A percentile compares a stretch with the other conserved stretches of the same genome.
Conservation (phyloP, 2,888 invertebrate species). For the Lagria hirta region DNA sequence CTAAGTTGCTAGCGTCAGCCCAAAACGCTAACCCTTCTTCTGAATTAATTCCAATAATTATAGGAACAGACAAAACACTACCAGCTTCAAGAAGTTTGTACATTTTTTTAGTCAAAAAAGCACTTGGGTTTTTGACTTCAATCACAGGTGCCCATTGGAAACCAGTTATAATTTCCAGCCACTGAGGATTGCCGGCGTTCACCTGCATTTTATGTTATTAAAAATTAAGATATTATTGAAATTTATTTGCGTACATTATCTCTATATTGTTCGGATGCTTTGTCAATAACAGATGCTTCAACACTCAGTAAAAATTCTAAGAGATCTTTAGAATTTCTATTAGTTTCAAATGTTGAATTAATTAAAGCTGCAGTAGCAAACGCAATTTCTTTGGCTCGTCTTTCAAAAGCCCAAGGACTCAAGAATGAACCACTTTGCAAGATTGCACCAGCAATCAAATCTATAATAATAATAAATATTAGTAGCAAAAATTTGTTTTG, state of each 20-base stretch:
- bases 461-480: constrained; percentile 10
- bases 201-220: neutral
- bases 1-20: too few species aligned
- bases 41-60: constrained; percentile 34
- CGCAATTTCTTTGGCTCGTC: constrained; percentile 16
- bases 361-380: constrained; percentile 22
- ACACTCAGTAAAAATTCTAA: constrained; percentile 19
- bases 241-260: too few species aligned
- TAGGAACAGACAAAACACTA: constrained; percentile 33
- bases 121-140: constrained; percentile 15
- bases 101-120: constrained; percentile 34
- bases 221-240: neutral
- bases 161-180: neutral
- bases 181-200: neutral
- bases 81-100: constrained; percentile 29
- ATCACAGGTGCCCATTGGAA: constrained; percentile 7
- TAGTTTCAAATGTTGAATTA: constrained; percentile 14
- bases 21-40: constrained; percentile 28
- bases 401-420: constrained; percentile 25
- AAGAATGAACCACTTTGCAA: constrained; percentile 30
- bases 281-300: constrained; percentile 18
- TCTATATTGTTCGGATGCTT: constrained; percentile 10
- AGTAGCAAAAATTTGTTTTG: neutral
- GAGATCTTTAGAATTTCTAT: constrained; percentile 20
- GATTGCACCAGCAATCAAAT: constrained; percentile 30